Base-by-base conservation (phyloP, 2,797 vertebrate species). In the Danionella dracula region DNA sequence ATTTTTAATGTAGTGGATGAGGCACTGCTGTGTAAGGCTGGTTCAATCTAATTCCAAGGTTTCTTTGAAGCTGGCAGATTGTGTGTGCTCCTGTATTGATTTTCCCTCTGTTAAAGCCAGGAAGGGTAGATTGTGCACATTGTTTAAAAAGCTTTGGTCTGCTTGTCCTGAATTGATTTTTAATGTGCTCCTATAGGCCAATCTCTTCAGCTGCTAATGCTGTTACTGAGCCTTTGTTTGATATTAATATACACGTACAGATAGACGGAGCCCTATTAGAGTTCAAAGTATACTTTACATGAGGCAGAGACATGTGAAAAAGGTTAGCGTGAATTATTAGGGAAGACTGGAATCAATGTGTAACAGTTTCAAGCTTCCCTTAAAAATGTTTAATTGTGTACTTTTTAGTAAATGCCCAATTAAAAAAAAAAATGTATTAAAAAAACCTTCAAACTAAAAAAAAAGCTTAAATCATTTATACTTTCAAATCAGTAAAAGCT, bases 41-140 rank as follows among this genome's bases (percentile, higher is more conserved):
- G 41, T 34, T 59, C 5, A 59, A 34, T 65, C 40, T 19, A 37
- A 55, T 55, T 44, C 10, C 35, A 55, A 65, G 15, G 16, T 12
- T 19, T 42, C 38, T 44, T 20, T 53, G 17, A 64, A 32, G 27
- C 38, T 44, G 27, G 27, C 27, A 32, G 27, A 34, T n/a, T n/a
- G 48, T 44, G 51, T 45, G 32, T 40, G 20, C 41, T 29, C 11
- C 9, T 2, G 11, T 32, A 66, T 66, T 48, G 63, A 66, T 66
- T 66, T 57, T 40, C 31, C 16, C 15, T 29, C 20, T 56, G 32
- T 31, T 57, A 48, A 38, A 7, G 20, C 31, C 17, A 6, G 23
- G 12, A 32, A 42, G 60, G 17, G 23, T 21, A 17, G 51, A 63
- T 5, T 27, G 31, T 11, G 4, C 31, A 65, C 5, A 11, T 55